Evolutionary conservation across 1,140 invertebrate species (phyloP), one percentile per base, ranked within the genome.

Genomic region (Brachionus rubens): DNA sequence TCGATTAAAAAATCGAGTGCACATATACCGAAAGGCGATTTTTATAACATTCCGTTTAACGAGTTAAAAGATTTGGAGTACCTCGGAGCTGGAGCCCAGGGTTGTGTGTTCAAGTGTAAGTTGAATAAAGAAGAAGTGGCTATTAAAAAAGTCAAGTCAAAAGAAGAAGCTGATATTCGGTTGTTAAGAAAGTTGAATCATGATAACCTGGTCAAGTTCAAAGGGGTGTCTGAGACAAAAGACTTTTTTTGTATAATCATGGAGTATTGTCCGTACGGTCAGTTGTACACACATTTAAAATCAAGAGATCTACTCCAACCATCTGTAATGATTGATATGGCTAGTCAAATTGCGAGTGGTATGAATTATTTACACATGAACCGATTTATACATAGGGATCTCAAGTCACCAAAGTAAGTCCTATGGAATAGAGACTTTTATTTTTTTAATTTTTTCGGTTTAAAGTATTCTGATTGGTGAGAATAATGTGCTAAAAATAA

Each of bases 231-330:
- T 14, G 14, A 46, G 28, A 12, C 14, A 16, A 16, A 16, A 33
- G 28, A 50, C 6, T 40, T 77, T 43, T 75, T 75, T 82, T 96
- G 94, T 83, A 92, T 99, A 79, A 90, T 98, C 19, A 99, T 99
- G 96, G 96, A 98, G 83, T 98, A 90, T 84, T 98, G 96, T 83
- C 92, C 93, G 2, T 92, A 92, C 82, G 96, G 96, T 10, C 91
- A 93, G 40, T 86, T 99, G 16, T 96, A 94, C 21, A 41, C 40
- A 4, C 30, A 50, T 50, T 36, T 72, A 16, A 33, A 72, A 26
- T 12, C 24, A n/a, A 19, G 50, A 24, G 16, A 14, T 40, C 6
- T 48, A 19, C 21, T 72, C 14, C 14, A 72, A 21, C 68, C 46
- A 3, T 54, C 68, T 33, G 24, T 3, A 30, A 48, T 72, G 33